Percentiles rank a stretch among this genome's conserved stretches.
Conservation (phyloP, 2,888 invertebrate species). For the Branchinecta sandiegonensis region DNA sequence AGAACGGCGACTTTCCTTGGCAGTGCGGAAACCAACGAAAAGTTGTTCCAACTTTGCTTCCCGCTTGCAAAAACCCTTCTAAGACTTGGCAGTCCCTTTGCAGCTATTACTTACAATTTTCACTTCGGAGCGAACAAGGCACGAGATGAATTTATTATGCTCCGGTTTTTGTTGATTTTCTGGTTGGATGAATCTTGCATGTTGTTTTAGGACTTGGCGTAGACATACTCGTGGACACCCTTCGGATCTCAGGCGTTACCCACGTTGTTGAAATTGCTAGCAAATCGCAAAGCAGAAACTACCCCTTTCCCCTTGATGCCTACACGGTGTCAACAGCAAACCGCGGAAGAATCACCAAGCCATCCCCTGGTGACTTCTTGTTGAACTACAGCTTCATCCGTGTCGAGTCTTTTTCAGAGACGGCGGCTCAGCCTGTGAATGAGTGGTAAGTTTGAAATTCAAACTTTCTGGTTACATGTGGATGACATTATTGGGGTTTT, state of each 20-base stretch:
- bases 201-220: constrained; percentile 2
- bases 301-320: constrained; percentile 12
- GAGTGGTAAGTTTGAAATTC: neutral
- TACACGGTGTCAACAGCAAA: neutral
- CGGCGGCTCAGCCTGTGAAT: neutral
- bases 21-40: too few relatives aligned
- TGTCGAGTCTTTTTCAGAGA: neutral
- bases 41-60: too few relatives aligned
- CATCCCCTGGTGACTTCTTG: constrained; percentile 1
- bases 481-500: neutral
- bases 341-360: neutral
- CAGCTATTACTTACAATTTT: too few relatives aligned
- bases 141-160: too few relatives aligned
- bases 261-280: constrained; percentile 14
- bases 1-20: too few relatives aligned
- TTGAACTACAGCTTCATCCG: neutral
- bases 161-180: too few relatives aligned
- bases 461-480: neutral
- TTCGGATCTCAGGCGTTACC: neutral
- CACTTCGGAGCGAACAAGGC: too few relatives aligned
- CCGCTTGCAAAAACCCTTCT: too few relatives aligned
- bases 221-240: constrained; percentile 6
- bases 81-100: too few relatives aligned
- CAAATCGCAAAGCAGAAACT: neutral
- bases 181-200: neutral